These are phyloP conservation scores for Fopius arisanus DNA, from an alignment of 1,140 invertebrate genomes.

Conservation along the genomic window DNA sequence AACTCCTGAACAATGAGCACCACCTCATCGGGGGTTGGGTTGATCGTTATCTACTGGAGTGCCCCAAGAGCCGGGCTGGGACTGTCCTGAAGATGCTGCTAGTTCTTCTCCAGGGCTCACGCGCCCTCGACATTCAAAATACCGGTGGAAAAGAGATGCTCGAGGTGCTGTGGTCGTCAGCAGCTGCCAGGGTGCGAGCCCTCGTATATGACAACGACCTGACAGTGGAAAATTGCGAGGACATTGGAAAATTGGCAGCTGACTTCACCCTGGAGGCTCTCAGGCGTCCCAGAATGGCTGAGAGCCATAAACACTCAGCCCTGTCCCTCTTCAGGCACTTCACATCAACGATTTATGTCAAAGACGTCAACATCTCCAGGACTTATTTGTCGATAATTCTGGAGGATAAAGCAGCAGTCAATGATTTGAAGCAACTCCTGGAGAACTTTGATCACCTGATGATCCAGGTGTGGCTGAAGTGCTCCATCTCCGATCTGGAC, in stretches of 20 bases:
- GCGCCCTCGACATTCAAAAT: not conserved
- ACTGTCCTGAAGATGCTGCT: constrained; percentile 46
- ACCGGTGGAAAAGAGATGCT: constrained; percentile 40
- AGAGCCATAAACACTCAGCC: constrained; percentile 52
- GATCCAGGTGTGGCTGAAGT: constrained; percentile 56
- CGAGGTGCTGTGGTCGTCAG: constrained; percentile 53
- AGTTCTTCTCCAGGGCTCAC: constrained; percentile 44
- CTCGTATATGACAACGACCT: constrained; percentile 49
- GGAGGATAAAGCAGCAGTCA: constrained; percentile 34
- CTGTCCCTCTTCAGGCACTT: constrained; percentile 57
- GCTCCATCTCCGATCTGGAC: constrained; percentile 49
- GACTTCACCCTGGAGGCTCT: constrained; percentile 55
- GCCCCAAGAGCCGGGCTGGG: constrained; percentile 46
- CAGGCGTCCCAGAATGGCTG: constrained; percentile 46
- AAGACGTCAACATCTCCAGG: constrained; percentile 56
- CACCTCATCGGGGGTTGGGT: constrained; percentile 60
- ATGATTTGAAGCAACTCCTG: not conserved
- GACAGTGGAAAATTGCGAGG: constrained; percentile 43
- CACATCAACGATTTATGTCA: constrained; percentile 51
- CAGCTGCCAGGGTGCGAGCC: constrained; percentile 52
- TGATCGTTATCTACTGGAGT: constrained; percentile 54
- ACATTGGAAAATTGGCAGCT: constrained; percentile 55
- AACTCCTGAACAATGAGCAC: constrained; percentile 41
- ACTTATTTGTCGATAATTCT: constrained; percentile 50
- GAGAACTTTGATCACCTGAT: constrained; percentile 51